These are phyloP conservation scores for Heliornis fulica DNA, from an alignment of 2,113 vertebrate species.

Conservation along the genomic window DNA sequence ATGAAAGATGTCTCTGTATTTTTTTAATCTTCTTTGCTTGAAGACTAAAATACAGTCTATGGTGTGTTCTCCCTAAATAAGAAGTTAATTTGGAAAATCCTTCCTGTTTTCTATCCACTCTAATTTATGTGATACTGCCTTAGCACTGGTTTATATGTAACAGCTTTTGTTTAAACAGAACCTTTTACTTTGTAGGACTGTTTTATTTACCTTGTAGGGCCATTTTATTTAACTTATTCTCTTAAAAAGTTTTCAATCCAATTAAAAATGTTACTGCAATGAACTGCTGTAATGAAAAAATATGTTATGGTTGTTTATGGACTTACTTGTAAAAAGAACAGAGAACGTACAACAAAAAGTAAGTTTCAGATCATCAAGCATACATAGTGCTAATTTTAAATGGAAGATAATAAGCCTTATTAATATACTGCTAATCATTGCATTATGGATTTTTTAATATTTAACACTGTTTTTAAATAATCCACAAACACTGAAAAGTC, in stretches of 20 bases:
- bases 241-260: neutral
- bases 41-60: neutral
- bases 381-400: neutral
- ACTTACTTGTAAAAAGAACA: neutral
- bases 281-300: neutral
- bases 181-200: neutral
- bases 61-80: neutral
- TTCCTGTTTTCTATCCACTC: neutral
- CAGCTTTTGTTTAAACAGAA: neutral
- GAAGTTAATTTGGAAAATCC: neutral
- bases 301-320: neutral
- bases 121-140: neutral
- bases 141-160: neutral
- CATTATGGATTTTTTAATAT: neutral
- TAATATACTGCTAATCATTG: neutral
- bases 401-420: neutral
- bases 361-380: neutral
- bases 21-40: neutral
- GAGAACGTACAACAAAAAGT: neutral
- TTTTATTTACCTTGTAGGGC: neutral
- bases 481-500: neutral
- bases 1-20: neutral
- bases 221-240: slow-evolving; percentile 21
- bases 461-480: neutral
- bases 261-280: neutral